phyloP scores from a whole-genome alignment of 1,140 invertebrate genomes.

The Varroa destructor region DNA sequence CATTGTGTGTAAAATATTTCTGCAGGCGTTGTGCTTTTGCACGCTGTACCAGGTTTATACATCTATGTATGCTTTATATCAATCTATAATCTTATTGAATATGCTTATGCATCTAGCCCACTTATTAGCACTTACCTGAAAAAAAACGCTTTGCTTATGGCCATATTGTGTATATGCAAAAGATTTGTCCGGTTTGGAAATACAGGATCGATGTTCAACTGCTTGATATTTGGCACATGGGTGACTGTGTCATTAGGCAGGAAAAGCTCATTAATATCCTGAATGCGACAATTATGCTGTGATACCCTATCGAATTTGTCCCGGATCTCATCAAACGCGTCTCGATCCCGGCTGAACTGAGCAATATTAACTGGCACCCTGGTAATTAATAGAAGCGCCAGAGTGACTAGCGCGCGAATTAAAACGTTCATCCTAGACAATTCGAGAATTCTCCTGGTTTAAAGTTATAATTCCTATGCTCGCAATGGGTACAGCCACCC shows the following conservation, averaged over 20 bases:
- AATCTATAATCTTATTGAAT: no score
- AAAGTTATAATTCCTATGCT: no score
- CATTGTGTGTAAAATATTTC: no score
- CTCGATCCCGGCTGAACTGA: constrained; percentile 78
- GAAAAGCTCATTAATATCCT: constrained; percentile 66
- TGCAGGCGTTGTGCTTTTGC: no score
- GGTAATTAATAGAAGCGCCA: constrained; percentile 2
- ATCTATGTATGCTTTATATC: no score
- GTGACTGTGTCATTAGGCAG: constrained; percentile 68
- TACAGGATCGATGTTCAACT: constrained; percentile 83
- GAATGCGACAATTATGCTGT: constrained; percentile 70
- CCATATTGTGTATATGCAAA: constrained; percentile 88
- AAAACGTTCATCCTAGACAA: background rate
- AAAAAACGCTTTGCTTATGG: constrained; percentile 79
- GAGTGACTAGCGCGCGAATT: background rate
- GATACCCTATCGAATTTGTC: constrained; percentile 61
- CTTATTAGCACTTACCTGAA: constrained; percentile 47
- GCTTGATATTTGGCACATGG: constrained; percentile 83
- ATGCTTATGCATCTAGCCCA: no score
- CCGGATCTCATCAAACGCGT: constrained; percentile 74
- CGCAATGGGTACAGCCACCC: no score
- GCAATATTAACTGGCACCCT: constrained; percentile 38
- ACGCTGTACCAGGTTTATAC: no score
- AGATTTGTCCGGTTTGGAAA: constrained; percentile 85
- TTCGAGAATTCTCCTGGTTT: no score